Conservation (phyloP, 2,113 vertebrate genomes). For the Syngnathus scovelli region DNA sequence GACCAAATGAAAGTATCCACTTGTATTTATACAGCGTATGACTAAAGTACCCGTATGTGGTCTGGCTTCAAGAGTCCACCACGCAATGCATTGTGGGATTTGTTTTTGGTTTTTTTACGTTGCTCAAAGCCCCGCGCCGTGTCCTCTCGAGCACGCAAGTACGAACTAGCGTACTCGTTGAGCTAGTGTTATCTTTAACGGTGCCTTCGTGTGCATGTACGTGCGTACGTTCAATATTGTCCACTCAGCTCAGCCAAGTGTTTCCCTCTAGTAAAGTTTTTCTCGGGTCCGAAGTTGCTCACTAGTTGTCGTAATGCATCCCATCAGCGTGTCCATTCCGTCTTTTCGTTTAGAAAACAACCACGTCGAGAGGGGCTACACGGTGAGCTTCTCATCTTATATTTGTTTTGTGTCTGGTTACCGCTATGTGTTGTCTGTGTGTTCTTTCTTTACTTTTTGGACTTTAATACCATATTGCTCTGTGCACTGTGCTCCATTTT, state of each 20-base stretch:
- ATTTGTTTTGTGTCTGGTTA: not conserved
- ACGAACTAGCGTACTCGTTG: not conserved
- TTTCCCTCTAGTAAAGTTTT: not conserved
- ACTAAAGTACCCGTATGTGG: not conserved
- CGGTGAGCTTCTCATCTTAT: slow-evolving; percentile 72
- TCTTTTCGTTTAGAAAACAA: slow-evolving; percentile 90
- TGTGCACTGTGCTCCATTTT: not conserved
- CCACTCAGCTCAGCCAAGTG: not conserved
- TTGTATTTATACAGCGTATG: not conserved
- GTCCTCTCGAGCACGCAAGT: not conserved
- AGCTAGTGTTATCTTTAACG: slow-evolving; percentile 9
- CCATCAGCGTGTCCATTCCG: slow-evolving; percentile 81
- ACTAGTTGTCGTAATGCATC: slow-evolving; percentile 56
- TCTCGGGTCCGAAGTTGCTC: not conserved
- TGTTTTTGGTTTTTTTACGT: not conserved
- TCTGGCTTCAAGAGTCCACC: not conserved
- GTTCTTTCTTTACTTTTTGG: too few relatives aligned
- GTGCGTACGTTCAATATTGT: not conserved
- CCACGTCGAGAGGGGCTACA: slow-evolving; percentile 85
- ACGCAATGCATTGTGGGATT: not conserved
- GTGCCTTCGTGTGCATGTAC: not conserved
- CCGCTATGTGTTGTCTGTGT: not conserved
- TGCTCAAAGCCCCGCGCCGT: too few relatives aligned
- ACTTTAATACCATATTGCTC: not conserved
- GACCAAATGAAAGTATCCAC: not conserved